A percentile compares a stretch with the other conserved stretches of the same genome.
phyloP scores from a whole-genome alignment of 2,888 invertebrate genomes.

The Machimus atricapillus region DNA sequence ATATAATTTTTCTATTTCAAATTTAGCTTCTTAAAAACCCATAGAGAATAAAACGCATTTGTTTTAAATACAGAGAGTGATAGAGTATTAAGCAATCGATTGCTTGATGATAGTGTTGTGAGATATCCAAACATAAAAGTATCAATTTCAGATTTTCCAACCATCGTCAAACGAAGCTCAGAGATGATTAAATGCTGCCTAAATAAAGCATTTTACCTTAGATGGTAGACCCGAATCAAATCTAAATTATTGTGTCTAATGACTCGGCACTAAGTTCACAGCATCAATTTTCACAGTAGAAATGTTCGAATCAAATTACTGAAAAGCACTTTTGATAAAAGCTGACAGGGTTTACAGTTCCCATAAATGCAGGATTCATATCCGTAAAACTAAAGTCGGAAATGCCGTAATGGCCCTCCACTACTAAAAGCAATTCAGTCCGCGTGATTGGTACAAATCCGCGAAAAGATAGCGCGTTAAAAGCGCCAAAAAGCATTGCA shows the following conservation, averaged over 20 bases:
- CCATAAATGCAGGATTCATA: not conserved
- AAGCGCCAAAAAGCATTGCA: not conserved
- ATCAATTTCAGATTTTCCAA: too few relatives aligned
- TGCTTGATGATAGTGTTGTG: too few relatives aligned
- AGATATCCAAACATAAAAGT: too few relatives aligned
- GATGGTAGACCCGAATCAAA: not conserved
- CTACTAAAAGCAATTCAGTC: not conserved
- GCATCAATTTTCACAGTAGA: not conserved
- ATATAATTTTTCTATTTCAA: too few relatives aligned
- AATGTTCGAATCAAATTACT: not conserved
- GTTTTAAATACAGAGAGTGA: too few relatives aligned
- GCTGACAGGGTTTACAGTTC: not conserved
- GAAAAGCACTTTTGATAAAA: not conserved
- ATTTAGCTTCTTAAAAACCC: too few relatives aligned
- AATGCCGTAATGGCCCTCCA: not conserved
- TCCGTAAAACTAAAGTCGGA: not conserved
- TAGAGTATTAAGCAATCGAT: too few relatives aligned
- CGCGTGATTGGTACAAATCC: not conserved
- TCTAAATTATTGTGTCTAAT: not conserved
- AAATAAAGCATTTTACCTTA: not conserved
- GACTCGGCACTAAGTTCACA: not conserved
- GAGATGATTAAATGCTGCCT: too few relatives aligned
- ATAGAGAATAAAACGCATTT: too few relatives aligned
- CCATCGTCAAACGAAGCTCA: too few relatives aligned
- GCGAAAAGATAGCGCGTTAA: not conserved